Conservation (phyloP, 2,797 vertebrate species). For the Propithecus deckenii region DNA sequence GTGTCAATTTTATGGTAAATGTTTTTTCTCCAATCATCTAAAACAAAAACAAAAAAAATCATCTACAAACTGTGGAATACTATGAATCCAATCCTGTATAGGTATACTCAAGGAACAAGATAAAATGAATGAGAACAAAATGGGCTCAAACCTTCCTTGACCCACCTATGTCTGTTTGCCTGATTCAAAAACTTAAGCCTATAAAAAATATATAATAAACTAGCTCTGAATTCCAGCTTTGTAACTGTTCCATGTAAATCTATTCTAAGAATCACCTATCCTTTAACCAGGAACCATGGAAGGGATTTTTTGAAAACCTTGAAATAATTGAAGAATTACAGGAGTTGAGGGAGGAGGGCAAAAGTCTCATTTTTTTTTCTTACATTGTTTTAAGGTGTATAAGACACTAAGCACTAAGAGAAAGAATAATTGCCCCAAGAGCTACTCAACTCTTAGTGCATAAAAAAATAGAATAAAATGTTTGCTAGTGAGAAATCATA, state of each 20-base stretch:
- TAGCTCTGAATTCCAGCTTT: not conserved
- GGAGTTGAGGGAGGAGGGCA: not conserved
- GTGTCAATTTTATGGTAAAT: not conserved
- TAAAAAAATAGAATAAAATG: not conserved
- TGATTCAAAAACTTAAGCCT: not conserved
- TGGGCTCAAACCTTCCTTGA: not conserved
- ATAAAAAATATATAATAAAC: not conserved
- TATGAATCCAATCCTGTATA: not conserved
- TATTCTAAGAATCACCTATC: not conserved
- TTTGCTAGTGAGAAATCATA: constrained; percentile 12
- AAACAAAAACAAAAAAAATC: not conserved
- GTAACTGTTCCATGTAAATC: not conserved
- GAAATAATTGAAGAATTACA: not conserved
- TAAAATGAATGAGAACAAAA: not conserved
- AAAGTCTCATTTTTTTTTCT: not conserved
- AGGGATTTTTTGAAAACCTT: not conserved
- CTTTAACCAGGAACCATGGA: not conserved
- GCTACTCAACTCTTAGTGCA: not conserved
- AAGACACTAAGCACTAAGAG: not conserved
- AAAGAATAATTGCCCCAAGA: not conserved
- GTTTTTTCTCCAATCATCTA: not conserved
- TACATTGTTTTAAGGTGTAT: not conserved
- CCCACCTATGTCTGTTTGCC: not conserved
- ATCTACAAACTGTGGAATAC: not conserved
- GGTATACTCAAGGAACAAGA: not conserved